Conservation (phyloP, 2,797 vertebrate species). For the Eurystomus glaucurus region DNA sequence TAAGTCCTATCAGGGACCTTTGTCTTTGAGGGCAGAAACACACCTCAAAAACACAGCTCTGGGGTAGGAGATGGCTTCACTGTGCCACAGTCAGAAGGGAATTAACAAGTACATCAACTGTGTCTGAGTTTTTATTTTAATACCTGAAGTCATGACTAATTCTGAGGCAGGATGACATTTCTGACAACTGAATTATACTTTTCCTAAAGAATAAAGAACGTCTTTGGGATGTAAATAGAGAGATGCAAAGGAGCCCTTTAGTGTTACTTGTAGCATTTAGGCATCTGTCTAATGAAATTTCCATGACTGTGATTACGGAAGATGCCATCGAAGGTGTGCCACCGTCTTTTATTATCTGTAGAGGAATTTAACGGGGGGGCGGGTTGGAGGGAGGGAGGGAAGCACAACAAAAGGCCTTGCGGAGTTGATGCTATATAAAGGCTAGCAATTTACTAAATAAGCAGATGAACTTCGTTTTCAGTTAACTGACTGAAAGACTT, state of each 20-base stretch:
- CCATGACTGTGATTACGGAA: conserved; percentile 4
- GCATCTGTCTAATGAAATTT: conserved; percentile 69
- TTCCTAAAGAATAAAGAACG: conserved; percentile 71
- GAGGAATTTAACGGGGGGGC: conserved; percentile 46
- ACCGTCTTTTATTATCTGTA: conserved; percentile 40
- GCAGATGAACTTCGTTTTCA: conserved; percentile 78
- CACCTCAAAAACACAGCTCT: conserved; percentile 22
- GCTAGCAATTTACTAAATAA: conserved; percentile 71
- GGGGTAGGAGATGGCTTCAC: not conserved
- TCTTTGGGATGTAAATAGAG: conserved; percentile 72
- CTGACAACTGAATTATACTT: conserved; percentile 79
- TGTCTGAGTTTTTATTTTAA: conserved; percentile 84
- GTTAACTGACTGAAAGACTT: conserved; percentile 76
- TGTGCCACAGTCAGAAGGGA: conserved; percentile 16
- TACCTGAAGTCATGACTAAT: conserved; percentile 78
- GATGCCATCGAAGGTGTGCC: conserved; percentile 52
- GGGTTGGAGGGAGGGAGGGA: not conserved
- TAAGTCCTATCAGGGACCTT: conserved; percentile 42
- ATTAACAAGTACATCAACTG: conserved; percentile 41
- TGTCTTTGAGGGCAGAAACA: conserved; percentile 47
- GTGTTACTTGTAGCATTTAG: conserved; percentile 66
- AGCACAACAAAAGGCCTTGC: conserved; percentile 1
- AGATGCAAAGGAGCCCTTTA: conserved; percentile 77
- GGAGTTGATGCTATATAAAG: conserved; percentile 41
- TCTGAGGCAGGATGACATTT: conserved; percentile 78